Percentiles rank a stretch among this genome's conserved stretches.
Evolutionary conservation across 1,140 invertebrate genomes (phyloP).

Genomic region (Tetramorium simillimum): DNA sequence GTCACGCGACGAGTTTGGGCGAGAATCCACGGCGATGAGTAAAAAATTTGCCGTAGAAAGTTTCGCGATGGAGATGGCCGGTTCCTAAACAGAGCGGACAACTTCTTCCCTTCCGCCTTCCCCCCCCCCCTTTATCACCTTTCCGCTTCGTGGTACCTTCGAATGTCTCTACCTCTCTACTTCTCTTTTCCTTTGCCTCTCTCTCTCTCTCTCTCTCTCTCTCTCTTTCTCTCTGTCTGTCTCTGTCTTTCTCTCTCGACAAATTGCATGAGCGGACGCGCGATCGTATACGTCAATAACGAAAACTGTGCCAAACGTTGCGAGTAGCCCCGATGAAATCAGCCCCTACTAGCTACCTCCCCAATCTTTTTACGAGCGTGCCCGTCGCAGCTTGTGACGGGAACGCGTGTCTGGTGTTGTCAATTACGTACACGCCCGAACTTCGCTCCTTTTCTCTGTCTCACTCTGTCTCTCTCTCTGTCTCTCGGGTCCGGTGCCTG

Average conservation of each 20-base stretch:
- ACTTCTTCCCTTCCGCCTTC: neutral
- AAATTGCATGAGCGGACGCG: constrained; percentile 68
- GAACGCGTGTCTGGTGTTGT: neutral
- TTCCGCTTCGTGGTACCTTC: constrained; percentile 8
- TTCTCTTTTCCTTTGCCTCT: constrained; percentile 14
- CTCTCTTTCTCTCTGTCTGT: constrained; percentile 52
- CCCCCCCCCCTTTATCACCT: constrained; percentile 20
- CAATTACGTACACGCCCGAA: constrained; percentile 39
- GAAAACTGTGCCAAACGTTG: constrained; percentile 72
- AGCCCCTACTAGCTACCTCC: constrained; percentile 41
- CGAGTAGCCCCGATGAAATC: constrained; percentile 58
- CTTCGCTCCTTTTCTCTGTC: constrained; percentile 35
- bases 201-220: constrained; percentile 55
- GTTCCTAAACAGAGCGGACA: constrained; percentile 48
- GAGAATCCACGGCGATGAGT: constrained; percentile 6
- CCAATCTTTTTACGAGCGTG: constrained; percentile 18
- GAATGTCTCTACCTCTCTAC: constrained; percentile 16
- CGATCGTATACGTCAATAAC: constrained; percentile 68
- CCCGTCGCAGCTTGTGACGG: constrained; percentile 8
- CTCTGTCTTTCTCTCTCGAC: constrained; percentile 67
- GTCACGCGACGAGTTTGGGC: neutral
- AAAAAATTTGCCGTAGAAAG: constrained; percentile 47
- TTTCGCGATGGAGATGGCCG: constrained; percentile 51
- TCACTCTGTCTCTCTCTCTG: constrained; percentile 27
- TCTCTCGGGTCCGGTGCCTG: constrained; percentile 16